These are phyloP conservation scores for Coracopsis vasa DNA, from an alignment of 2,113 vertebrate genomes.

Conservation along the genomic window DNA sequence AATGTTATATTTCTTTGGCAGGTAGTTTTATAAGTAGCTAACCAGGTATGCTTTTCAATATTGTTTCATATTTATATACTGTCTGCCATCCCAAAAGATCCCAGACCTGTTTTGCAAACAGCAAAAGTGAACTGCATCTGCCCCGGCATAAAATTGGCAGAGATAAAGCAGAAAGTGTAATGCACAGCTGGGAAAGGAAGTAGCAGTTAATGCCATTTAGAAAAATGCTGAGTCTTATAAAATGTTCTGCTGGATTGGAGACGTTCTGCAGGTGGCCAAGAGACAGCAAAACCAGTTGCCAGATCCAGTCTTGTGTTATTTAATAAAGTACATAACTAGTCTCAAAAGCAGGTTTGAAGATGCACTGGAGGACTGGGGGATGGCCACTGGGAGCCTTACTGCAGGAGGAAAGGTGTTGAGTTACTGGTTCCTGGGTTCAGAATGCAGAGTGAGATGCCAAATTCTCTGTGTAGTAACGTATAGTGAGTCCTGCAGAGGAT, in stretches of 20 bases:
- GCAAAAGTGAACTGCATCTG: not conserved
- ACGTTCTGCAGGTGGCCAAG: not conserved
- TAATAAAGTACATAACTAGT: not conserved
- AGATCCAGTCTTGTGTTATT: not conserved
- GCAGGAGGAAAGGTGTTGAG: not conserved
- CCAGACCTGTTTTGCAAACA: not conserved
- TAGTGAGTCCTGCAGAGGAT: not conserved
- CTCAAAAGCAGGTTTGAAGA: not conserved
- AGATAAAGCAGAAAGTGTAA: not conserved
- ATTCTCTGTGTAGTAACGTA: not conserved
- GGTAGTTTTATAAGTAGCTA: not conserved
- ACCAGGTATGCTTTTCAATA: not conserved
- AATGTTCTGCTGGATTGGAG: not conserved
- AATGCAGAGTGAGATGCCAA: not conserved
- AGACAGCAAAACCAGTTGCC: not conserved
- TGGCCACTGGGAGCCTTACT: accelerated
- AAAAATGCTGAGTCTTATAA: not conserved
- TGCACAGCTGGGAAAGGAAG: not conserved
- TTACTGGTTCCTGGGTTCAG: not conserved
- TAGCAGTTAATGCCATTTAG: not conserved
- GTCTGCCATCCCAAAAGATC: not conserved
- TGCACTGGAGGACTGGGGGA: not conserved
- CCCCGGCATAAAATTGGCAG: not conserved
- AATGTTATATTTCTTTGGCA: not conserved
- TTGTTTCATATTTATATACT: not conserved